Conservation (phyloP, 2,797 vertebrate genomes). For the Poecilia velifera region DNA sequence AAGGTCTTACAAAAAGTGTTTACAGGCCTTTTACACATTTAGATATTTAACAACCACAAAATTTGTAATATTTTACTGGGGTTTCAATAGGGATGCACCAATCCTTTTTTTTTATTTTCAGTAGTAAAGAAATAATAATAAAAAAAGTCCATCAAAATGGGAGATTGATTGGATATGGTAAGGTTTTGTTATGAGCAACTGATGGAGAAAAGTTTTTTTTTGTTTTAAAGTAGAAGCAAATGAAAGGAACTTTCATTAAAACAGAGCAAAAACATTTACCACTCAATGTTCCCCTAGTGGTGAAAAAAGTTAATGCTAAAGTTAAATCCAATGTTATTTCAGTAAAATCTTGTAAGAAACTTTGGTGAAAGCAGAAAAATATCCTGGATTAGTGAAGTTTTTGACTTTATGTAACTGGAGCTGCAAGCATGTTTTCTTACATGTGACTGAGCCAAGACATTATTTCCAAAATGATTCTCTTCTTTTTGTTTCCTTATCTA, state of each 20-base stretch:
- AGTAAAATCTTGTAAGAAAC: not conserved
- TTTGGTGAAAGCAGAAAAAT: not conserved
- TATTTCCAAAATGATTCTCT: not conserved
- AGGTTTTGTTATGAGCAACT: too few relatives aligned
- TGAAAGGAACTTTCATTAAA: constrained; percentile 2
- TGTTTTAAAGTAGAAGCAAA: constrained; percentile 9
- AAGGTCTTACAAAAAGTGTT: not conserved
- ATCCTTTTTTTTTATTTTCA: too few relatives aligned
- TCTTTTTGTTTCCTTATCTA: not conserved
- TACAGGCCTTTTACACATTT: not conserved
- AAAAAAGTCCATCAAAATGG: too few relatives aligned
- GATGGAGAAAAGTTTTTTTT: not conserved
- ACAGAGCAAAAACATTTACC: constrained; percentile 8
- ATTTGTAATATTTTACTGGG: not conserved
- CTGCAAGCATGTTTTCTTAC: not conserved
- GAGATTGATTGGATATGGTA: too few relatives aligned
- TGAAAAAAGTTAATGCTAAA: constrained; percentile 38
- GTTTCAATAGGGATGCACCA: too few relatives aligned
- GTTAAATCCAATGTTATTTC: not conserved
- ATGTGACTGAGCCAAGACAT: not conserved
- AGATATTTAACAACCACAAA: not conserved
- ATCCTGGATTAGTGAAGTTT: not conserved
- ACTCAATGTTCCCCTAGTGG: constrained; percentile 66
- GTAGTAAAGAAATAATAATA: too few relatives aligned
- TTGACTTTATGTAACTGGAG: not conserved